A percentile compares a stretch with the other conserved stretches of the same genome.
These are phyloP conservation scores for Latheticus oryzae DNA, from an alignment of 2,888 invertebrate species.

Conservation along the genomic window DNA sequence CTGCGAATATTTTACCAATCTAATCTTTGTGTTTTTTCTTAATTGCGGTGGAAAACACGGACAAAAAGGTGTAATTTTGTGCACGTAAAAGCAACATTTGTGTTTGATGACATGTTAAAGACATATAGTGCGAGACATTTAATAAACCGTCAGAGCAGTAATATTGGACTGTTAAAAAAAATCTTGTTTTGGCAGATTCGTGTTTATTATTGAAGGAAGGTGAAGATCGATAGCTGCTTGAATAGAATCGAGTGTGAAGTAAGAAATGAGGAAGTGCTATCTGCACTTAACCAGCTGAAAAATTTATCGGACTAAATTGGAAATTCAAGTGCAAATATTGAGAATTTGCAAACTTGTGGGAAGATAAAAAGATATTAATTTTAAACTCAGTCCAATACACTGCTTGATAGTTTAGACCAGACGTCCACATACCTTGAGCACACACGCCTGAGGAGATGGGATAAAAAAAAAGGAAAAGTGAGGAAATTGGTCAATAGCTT, in stretches of 20 bases:
- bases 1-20: no score
- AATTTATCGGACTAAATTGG: conserved; percentile 32
- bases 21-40: no score
- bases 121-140: conserved; percentile 34
- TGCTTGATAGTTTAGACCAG: conserved; percentile 32
- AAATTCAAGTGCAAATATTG: conserved; percentile 22
- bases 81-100: conserved; percentile 13
- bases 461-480: conserved; percentile 25
- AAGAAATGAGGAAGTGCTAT: conserved; percentile 31
- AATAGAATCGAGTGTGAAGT: conserved; percentile 18
- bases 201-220: conserved; percentile 24
- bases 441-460: conserved; percentile 40
- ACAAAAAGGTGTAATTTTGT: conserved; percentile 32
- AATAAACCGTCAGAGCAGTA: conserved; percentile 10
- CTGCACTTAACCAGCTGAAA: conserved; percentile 37
- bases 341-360: conserved; percentile 10
- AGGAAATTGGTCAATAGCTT: conserved; percentile 13
- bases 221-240: conserved; percentile 17
- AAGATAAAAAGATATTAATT: conserved; percentile 8
- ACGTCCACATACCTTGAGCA: conserved; percentile 49
- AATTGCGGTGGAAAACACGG: no score
- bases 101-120: conserved; percentile 25
- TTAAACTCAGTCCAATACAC: conserved; percentile 39
- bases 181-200: conserved; percentile 1
- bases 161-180: conserved; percentile 28